These are phyloP conservation scores for Anthoscopus minutus DNA, from an alignment of 2,113 vertebrate species.

Conservation along the genomic window DNA sequence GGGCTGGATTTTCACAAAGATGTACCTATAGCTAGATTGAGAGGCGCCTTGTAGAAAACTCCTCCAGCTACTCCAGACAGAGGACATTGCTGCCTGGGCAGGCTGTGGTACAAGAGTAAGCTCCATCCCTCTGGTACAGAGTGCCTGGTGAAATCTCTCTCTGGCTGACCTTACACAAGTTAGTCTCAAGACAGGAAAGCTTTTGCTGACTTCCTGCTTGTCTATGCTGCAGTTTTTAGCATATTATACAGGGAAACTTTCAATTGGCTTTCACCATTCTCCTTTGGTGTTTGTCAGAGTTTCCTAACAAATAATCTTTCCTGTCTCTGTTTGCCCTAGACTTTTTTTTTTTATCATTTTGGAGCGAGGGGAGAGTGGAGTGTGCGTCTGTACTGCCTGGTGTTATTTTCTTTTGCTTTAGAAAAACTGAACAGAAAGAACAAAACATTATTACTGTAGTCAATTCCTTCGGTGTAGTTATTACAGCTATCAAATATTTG, in stretches of 20 bases:
- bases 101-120: neutral
- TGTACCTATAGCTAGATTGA: neutral
- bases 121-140: neutral
- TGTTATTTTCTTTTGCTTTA: neutral
- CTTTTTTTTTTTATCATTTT: neutral
- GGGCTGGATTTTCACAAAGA: neutral
- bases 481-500: slow-evolving; percentile 26
- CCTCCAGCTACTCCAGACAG: neutral
- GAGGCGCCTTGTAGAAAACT: neutral
- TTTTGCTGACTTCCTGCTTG: neutral
- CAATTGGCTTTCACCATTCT: neutral
- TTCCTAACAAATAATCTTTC: neutral
- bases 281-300: neutral
- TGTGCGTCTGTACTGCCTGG: no score
- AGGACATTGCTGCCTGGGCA: neutral
- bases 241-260: neutral
- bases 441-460: neutral
- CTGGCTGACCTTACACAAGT: neutral
- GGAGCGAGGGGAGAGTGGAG: no score
- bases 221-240: neutral
- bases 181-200: neutral
- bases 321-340: neutral
- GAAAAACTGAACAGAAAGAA: neutral
- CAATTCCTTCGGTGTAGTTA: neutral
- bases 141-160: neutral